Evolutionary conservation across 2,888 invertebrate genomes (phyloP).

Genomic region (Chrysolina americana): DNA sequence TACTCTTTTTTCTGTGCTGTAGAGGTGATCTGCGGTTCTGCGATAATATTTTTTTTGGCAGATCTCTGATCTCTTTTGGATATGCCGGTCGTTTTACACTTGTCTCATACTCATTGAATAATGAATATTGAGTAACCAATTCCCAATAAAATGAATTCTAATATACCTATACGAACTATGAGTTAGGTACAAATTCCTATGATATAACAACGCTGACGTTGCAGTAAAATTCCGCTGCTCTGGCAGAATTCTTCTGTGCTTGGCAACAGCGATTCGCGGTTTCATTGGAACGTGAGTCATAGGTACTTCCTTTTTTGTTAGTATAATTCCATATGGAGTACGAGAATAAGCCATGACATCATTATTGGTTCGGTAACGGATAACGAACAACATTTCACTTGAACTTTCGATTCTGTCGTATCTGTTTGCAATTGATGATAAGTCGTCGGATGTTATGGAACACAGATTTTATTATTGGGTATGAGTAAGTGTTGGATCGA

Average conservation of each 20-base stretch:
- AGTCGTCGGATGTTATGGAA: neutral
- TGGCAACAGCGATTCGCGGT: slow-evolving; percentile 7
- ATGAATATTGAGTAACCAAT: too few species aligned
- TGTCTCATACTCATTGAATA: too few species aligned
- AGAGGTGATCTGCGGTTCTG: too few species aligned
- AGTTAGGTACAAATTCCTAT: too few species aligned
- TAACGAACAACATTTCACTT: slow-evolving; percentile 24
- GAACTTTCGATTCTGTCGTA: slow-evolving; percentile 35
- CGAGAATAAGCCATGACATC: slow-evolving; percentile 46
- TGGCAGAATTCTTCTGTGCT: neutral
- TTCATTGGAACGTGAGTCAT: slow-evolving; percentile 27
- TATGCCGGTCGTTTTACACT: too few species aligned
- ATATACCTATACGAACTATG: too few species aligned
- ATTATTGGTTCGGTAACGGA: slow-evolving; percentile 31
- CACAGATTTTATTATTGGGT: slow-evolving; percentile 4
- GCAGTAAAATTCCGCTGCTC: neutral
- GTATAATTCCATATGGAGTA: slow-evolving; percentile 29
- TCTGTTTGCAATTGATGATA: slow-evolving; percentile 30
- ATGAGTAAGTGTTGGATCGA: neutral
- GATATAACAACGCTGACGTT: too few species aligned
- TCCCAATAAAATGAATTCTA: too few species aligned
- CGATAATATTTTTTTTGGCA: too few species aligned
- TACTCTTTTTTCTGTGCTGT: too few species aligned
- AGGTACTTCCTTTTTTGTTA: slow-evolving; percentile 40
- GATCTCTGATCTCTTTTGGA: too few species aligned